Percentiles rank a stretch among this genome's conserved stretches.
Evolutionary conservation across 2,797 vertebrate genomes (phyloP).

Genomic region (Pampus argenteus): DNA sequence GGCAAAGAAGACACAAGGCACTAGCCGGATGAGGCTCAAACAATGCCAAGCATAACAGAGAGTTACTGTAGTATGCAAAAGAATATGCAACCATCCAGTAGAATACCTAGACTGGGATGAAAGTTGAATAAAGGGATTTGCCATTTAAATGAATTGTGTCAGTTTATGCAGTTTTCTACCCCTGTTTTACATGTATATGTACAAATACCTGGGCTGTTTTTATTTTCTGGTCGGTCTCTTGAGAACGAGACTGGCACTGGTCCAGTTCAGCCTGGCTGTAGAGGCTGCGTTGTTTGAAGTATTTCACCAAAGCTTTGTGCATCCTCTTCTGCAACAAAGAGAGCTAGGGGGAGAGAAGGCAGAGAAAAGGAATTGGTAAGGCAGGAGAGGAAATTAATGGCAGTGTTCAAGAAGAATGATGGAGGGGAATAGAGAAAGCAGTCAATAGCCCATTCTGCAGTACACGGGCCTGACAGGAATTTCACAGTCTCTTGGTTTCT

Average conservation of each 20-base stretch:
- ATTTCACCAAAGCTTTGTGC: conserved; percentile 87
- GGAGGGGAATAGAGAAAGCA: conserved; percentile 99
- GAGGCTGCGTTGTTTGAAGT: conserved; percentile 89
- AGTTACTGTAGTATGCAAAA: conserved; percentile 70
- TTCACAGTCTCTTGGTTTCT: conserved; percentile 99
- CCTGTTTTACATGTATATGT: conserved; percentile 72
- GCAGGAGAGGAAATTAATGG: conserved; percentile 99
- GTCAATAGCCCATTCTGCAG: conserved; percentile 99
- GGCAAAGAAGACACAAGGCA: conserved; percentile 69
- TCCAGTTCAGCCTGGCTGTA: conserved; percentile 92
- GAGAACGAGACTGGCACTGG: conserved; percentile 91
- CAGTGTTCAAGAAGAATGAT: conserved; percentile 99
- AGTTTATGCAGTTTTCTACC: conserved; percentile 84
- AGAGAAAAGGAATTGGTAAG: conserved; percentile 94
- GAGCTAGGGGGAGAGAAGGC: conserved; percentile 87
- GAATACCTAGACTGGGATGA: conserved; percentile 62
- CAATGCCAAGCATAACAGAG: conserved; percentile 69
- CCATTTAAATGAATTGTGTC: conserved; percentile 74
- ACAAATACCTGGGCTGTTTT: conserved; percentile 97
- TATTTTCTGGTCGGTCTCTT: conserved; percentile 95
- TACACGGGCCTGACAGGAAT: conserved; percentile 99
- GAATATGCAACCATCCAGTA: conserved; percentile 62
- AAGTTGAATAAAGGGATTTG: conserved; percentile 69
- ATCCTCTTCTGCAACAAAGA: conserved; percentile 91
- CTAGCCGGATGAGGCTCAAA: conserved; percentile 71